Conservation (phyloP, 1,140 invertebrate genomes). For the Marisa cornuarietis region DNA sequence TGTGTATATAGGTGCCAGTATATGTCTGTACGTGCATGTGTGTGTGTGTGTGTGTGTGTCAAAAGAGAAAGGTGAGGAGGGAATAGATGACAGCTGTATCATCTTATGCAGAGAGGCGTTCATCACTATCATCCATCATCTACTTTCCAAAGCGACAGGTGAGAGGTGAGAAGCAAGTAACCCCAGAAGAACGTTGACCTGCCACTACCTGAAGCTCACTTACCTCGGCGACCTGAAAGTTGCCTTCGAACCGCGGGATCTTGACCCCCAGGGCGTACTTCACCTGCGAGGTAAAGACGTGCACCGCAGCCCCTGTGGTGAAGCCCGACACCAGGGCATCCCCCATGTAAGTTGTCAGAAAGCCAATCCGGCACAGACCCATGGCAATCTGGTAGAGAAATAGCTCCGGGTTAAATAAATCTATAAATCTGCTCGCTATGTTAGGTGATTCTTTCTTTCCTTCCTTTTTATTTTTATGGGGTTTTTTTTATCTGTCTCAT, state of each 20-base stretch:
- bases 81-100: background rate
- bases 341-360: slow-evolving; percentile 67
- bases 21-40: no score
- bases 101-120: no score
- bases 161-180: no score
- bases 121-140: no score
- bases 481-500: no score
- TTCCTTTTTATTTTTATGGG: no score
- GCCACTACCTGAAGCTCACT: slow-evolving; percentile 23
- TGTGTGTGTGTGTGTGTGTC: slow-evolving; percentile 6
- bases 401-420: slow-evolving; percentile 19
- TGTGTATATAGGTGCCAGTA: no score
- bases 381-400: slow-evolving; percentile 57
- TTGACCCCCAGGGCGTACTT: slow-evolving; percentile 65
- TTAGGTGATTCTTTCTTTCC: no score
- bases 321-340: slow-evolving; percentile 69
- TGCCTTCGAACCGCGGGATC: slow-evolving; percentile 56
- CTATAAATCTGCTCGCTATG: no score
- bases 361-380: slow-evolving; percentile 65
- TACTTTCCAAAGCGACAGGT: no score
- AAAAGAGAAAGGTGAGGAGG: background rate
- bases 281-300: slow-evolving; percentile 68
- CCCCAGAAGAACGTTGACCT: no score
- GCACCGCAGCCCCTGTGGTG: slow-evolving; percentile 67
- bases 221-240: slow-evolving; percentile 62